phyloP scores from a whole-genome alignment of 2,797 vertebrate species.

The Lepilemur septentrionalis region DNA sequence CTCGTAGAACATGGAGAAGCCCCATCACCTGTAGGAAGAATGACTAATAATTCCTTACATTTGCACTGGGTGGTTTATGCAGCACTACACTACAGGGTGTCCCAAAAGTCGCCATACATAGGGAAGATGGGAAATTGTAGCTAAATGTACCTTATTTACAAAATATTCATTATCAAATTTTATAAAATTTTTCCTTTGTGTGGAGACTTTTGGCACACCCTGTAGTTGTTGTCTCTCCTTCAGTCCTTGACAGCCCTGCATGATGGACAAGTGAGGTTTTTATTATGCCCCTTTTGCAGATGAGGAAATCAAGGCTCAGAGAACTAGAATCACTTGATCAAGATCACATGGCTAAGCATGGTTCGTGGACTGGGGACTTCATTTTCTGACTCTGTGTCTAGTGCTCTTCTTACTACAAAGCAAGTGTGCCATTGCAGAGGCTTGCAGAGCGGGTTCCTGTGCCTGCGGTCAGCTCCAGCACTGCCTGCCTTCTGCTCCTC shows the following conservation, averaged over 20 bases:
- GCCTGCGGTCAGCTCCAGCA: neutral
- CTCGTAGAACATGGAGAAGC: neutral
- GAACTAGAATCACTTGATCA: neutral
- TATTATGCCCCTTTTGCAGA: neutral
- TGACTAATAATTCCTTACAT: neutral
- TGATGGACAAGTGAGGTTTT: neutral
- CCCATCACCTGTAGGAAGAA: neutral
- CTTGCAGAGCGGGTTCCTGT: neutral
- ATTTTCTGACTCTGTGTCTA: neutral
- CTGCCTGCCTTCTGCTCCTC: neutral
- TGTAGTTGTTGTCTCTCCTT: neutral
- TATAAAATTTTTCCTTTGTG: too few species aligned
- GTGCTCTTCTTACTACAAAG: neutral
- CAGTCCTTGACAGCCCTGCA: neutral
- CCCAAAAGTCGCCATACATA: too few species aligned
- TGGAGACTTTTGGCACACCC: too few species aligned
- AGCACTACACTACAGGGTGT: fast-evolving
- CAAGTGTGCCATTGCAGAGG: neutral
- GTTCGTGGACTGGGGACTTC: neutral
- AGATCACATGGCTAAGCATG: neutral
- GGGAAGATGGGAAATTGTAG: too few species aligned
- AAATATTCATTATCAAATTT: too few species aligned
- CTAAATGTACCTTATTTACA: too few species aligned
- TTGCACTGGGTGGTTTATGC: neutral
- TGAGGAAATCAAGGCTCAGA: neutral